Base-by-base conservation (phyloP, 2,113 vertebrate genomes). In the Pygathrix nemaeus region DNA sequence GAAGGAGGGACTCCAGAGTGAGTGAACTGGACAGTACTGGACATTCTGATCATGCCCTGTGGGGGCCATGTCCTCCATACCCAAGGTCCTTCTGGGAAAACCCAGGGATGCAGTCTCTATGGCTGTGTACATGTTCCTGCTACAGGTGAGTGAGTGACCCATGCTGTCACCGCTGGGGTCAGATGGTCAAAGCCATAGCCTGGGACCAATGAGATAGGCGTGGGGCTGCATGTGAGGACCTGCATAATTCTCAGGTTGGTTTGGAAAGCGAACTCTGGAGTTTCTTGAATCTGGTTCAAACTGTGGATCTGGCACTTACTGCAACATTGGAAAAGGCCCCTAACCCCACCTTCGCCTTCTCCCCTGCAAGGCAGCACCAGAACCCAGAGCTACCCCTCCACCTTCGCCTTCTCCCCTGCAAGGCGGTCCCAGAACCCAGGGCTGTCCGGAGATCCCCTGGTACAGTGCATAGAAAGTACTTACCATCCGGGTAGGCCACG, bases 51-150 rank as follows among this genome's bases (percentile, higher is more conserved):
- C 21, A 57, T 23, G 32, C 68, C 50, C 30, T n/a, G 4, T 27
- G 48, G 70, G 2, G 5, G 17, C 57, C 21, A 35, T 18, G 64
- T 68, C 10, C 9, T 57, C 30, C 17, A 45, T 30, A 66, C 17
- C 27, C 5, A 18, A 30, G 14, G 17, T 38, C 35, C 68, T n/a
- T n/a, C 68, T n/a, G 68, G 35, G 35, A 70, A 35, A 38, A 17
- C 35, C 35, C 30, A 52, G 5, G n/a, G n/a, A 1, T 10, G 14
- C 23, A 25, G 14, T 59, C 23, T 10, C 30, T 76, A 5, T 3
- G 4, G 57, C 45, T 43, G 16, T 27, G 6, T 50, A 35, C 2
- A 1, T 38, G 59, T 12, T 17, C 27, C 8, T 23, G 0, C 38
- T 57, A 12, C 17, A 16, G n/a, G 38, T 30, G 59, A 82, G 16